These are phyloP conservation scores for Tadarida brasiliensis DNA, from an alignment of 2,797 vertebrate genomes.

Conservation along the genomic window DNA sequence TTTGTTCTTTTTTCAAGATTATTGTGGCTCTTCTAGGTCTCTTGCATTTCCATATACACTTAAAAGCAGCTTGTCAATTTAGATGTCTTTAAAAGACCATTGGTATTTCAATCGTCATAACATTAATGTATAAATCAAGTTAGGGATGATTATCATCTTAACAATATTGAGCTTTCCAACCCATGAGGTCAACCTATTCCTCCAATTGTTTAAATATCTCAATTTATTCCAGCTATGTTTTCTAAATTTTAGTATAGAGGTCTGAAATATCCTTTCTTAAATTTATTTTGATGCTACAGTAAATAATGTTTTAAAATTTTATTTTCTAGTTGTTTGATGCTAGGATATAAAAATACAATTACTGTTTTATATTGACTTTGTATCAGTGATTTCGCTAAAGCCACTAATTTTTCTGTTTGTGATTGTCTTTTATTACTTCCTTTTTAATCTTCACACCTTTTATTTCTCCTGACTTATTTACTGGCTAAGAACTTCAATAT, in stretches of 20 bases:
- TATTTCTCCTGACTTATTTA: neutral
- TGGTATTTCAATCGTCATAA: neutral
- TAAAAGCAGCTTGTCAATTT: neutral
- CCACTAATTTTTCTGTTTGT: neutral
- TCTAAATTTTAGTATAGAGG: neutral
- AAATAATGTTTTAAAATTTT: conserved; percentile 12
- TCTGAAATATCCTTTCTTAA: neutral
- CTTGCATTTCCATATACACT: neutral
- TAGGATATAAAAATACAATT: neutral
- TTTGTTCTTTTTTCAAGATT: neutral
- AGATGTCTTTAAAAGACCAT: neutral
- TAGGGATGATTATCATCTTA: neutral
- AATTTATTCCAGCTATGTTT: neutral
- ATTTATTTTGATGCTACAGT: neutral
- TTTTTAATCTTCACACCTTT: neutral
- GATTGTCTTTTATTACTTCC: neutral
- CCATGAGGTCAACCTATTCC: neutral
- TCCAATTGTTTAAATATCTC: neutral
- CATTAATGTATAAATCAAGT: neutral
- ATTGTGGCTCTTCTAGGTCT: neutral
- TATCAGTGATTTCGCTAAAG: neutral
- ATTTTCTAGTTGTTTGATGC: neutral
- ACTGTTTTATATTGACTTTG: neutral
- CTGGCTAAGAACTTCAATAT: neutral
- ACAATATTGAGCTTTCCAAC: neutral